phyloP scores from a whole-genome alignment of 1,140 invertebrate genomes.

The Drosophila jambulina region DNA sequence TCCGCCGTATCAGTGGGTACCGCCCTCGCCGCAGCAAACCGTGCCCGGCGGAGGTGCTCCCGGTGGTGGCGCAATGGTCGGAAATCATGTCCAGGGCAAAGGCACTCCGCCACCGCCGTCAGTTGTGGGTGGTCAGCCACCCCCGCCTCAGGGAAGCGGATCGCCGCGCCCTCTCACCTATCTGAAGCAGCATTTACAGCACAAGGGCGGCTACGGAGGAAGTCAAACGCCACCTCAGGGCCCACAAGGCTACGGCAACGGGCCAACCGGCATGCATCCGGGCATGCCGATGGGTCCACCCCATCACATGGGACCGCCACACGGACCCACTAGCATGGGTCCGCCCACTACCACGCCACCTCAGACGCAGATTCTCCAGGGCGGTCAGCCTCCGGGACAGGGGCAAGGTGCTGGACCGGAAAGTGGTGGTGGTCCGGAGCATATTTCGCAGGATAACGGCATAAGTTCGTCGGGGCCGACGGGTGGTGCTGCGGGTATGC shows the following conservation, averaged over 20 bases:
- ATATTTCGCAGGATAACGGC: conserved; percentile 84
- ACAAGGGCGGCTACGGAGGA: conserved; percentile 87
- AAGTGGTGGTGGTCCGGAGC: conserved; percentile 79
- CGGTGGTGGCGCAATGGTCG: conserved; percentile 66
- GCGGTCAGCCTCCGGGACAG: conserved; percentile 61
- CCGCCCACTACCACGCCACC: conserved; percentile 85
- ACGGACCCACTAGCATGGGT: conserved; percentile 85
- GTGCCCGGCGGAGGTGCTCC: conserved; percentile 69
- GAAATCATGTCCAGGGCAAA: conserved; percentile 83
- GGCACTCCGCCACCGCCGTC: conserved; percentile 74
- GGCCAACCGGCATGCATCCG: conserved; percentile 83
- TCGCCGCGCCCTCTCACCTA: conserved; percentile 87
- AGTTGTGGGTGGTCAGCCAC: conserved; percentile 65
- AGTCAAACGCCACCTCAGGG: conserved; percentile 87
- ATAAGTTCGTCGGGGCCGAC: conserved; percentile 85
- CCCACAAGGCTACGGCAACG: conserved; percentile 87
- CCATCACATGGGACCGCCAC: conserved; percentile 87
- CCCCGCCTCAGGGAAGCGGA: conserved; percentile 69
- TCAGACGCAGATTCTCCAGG: conserved; percentile 68
- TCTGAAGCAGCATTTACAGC: conserved; percentile 89
- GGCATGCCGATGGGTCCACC: conserved; percentile 86
- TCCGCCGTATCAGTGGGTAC: conserved; percentile 86
- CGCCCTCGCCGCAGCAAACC: conserved; percentile 77
- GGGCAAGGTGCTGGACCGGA: conserved; percentile 39
- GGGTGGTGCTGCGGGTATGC: conserved; percentile 84